Evolutionary conservation across 2,113 vertebrate genomes (phyloP).

Genomic region (Geococcyx californianus): DNA sequence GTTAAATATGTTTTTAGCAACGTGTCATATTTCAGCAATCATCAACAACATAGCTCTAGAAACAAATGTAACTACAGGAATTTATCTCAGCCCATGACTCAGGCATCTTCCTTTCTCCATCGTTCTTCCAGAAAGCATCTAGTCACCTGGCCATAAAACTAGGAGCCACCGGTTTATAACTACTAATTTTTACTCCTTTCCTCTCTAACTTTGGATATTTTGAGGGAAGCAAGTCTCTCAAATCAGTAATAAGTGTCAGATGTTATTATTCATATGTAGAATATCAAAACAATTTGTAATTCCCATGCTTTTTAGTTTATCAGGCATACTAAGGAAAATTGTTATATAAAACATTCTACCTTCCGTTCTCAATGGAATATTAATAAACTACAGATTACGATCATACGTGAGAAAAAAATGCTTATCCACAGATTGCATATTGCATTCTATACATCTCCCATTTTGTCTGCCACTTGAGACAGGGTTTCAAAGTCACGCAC

Average conservation of each 20-base stretch:
- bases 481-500: slow-evolving; percentile 24
- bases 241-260: not conserved
- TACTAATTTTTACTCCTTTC: not conserved
- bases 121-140: not conserved
- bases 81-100: not conserved
- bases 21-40: not conserved
- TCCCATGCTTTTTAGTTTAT: not conserved
- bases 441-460: not conserved
- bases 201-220: not conserved
- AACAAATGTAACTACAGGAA: not conserved
- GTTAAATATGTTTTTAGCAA: not conserved
- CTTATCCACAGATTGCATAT: not conserved
- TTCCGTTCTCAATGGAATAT: not conserved
- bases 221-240: not conserved
- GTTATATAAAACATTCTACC: not conserved
- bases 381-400: not conserved
- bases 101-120: not conserved
- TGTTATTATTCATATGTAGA: not conserved
- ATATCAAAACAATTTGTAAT: not conserved
- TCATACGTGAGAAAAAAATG: not conserved
- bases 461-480: slow-evolving; percentile 25
- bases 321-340: not conserved
- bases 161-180: not conserved
- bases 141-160: not conserved
- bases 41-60: not conserved